Percentiles rank a stretch among this genome's conserved stretches.
These are phyloP conservation scores for Phoenicopterus ruber DNA, from an alignment of 2,113 vertebrate genomes.

Conservation along the genomic window DNA sequence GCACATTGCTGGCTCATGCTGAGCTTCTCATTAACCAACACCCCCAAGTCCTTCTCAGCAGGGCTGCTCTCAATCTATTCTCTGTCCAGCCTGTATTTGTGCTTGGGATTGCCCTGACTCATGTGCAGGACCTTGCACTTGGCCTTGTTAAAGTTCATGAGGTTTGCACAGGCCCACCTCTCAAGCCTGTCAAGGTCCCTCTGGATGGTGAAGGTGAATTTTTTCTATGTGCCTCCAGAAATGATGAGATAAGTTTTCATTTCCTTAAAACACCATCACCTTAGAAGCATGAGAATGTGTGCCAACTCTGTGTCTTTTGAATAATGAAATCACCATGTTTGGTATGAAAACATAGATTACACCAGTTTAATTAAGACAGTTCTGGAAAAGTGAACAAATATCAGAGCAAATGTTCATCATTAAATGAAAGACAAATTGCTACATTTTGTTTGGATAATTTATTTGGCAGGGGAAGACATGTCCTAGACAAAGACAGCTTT, in stretches of 20 bases:
- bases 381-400: conserved; percentile 17
- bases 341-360: conserved; percentile 10
- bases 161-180: too few relatives aligned
- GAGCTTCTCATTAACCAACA: too few relatives aligned
- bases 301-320: not conserved
- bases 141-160: too few relatives aligned
- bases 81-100: too few relatives aligned
- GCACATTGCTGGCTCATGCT: too few relatives aligned
- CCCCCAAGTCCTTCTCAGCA: too few relatives aligned
- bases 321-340: conserved; percentile 4
- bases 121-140: too few relatives aligned
- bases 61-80: too few relatives aligned
- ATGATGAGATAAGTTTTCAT: not conserved
- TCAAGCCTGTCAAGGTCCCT: too few relatives aligned
- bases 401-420: not conserved
- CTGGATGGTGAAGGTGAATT: too few relatives aligned
- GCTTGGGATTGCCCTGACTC: too few relatives aligned
- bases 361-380: conserved; percentile 18
- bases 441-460: not conserved
- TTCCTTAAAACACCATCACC: not conserved
- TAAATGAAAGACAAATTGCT: not conserved
- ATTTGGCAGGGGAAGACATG: not conserved
- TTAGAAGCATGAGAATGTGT: not conserved
- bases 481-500: not conserved
- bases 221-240: not conserved